Evolutionary conservation across 1,140 invertebrate species (phyloP), one percentile per base, ranked within the genome.

Genomic region (Drosophila ercepeae): DNA sequence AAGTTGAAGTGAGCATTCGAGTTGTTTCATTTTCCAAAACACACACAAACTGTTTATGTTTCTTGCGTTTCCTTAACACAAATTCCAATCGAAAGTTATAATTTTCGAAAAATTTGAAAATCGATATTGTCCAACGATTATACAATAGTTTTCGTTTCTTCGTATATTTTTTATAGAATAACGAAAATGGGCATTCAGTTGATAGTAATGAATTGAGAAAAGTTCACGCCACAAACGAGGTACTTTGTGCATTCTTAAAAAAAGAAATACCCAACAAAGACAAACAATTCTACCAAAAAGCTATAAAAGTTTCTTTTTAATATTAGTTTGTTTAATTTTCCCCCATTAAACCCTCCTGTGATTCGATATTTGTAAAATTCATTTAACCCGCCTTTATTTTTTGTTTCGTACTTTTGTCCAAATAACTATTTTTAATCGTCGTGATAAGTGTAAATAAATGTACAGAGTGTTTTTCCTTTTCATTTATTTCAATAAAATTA

Each of bases 201-300:
- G 89, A 91, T 78, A 91, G 71, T 90, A 91, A 78, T 88, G 91
- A 91, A 88, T 91, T 91, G 81, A 90, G 89, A 91, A 91, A 91
- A 86, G 86, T 91, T 91, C 91, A 91, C 83, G 90, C 91, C 79
- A 91, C 91, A 91, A 90, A 91, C 90, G 91, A 91, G 91, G 91
- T 91, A 91, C 90, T 91, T 91, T 91, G 90, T 89, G 89, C 88
- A 91, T 89, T 89, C 83, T 70, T 73, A 64, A 77, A 72, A 68
- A 53, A 70, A 70, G 32, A 74, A 59, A 61, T 52, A 58, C 67
- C 59, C 57, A 79, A 57, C 36, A 50, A 74, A 63, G 60, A 52
- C 49, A 61, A 65, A 50, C 67, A 60, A 61, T 23, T 60, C 60
- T 70, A 77, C 63, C 73, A 79, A 50, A 68, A 84, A 71, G 54